These are phyloP conservation scores for Caloenas nicobarica DNA, from an alignment of 2,113 vertebrate species.

Conservation along the genomic window DNA sequence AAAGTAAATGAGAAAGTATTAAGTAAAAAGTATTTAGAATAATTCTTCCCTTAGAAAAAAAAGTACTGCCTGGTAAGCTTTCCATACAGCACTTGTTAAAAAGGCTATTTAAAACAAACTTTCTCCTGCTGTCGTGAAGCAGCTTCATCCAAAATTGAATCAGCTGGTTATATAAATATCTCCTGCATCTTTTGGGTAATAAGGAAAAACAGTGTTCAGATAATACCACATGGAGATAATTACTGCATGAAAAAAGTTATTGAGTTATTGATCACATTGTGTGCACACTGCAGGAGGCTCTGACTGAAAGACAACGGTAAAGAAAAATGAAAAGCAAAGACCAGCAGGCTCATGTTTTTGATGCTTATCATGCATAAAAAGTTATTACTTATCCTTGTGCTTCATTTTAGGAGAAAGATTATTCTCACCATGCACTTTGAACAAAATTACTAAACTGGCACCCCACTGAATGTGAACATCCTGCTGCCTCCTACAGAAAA, in stretches of 20 bases:
- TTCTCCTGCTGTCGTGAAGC: slow-evolving; percentile 74
- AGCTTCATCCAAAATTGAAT: slow-evolving; percentile 81
- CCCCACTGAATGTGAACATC: slow-evolving; percentile 76
- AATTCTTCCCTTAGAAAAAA: slow-evolving; percentile 7
- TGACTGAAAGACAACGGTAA: slow-evolving; percentile 81
- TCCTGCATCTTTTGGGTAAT: slow-evolving; percentile 83
- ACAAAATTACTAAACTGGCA: slow-evolving; percentile 83
- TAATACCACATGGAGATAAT: slow-evolving; percentile 88
- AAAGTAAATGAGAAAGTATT: too few relatives aligned
- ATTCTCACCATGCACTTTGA: slow-evolving; percentile 84
- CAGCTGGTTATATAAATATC: slow-evolving; percentile 83
- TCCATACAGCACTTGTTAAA: slow-evolving; percentile 63
- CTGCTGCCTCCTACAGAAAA: slow-evolving; percentile 62
- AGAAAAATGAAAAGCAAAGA: slow-evolving; percentile 83
- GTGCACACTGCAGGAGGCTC: slow-evolving; percentile 82
- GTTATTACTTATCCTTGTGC: slow-evolving; percentile 83
- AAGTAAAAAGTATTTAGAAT: slow-evolving; percentile 26
- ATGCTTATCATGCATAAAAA: slow-evolving; percentile 89
- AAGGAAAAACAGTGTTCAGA: slow-evolving; percentile 82
- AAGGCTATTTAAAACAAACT: slow-evolving; percentile 78
- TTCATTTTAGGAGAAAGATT: slow-evolving; percentile 83
- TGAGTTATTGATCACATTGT: slow-evolving; percentile 90
- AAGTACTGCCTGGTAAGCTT: slow-evolving; percentile 55
- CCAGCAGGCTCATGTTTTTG: slow-evolving; percentile 85
- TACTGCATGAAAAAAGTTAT: slow-evolving; percentile 90